A percentile compares a stretch with the other conserved stretches of the same genome.
phyloP scores from a whole-genome alignment of 2,113 vertebrate genomes.

The Ornithorhynchus anatinus region DNA sequence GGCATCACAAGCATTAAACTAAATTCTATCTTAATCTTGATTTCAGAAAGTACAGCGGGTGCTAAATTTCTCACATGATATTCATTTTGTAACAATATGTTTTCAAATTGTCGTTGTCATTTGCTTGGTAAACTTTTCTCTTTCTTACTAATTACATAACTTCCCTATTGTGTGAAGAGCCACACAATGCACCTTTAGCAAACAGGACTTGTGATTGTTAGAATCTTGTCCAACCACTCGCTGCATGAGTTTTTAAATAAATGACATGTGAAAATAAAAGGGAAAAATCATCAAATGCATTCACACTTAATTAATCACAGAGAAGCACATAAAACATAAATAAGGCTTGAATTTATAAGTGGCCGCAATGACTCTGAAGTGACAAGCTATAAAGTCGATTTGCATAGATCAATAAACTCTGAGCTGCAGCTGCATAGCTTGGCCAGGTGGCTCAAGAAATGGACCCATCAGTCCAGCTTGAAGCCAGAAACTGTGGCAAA shows the following conservation, averaged over 20 bases:
- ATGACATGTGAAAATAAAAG: conserved; percentile 11
- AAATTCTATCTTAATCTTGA: conserved; percentile 4
- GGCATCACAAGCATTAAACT: conserved; percentile 2
- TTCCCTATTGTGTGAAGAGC: conserved; percentile 12
- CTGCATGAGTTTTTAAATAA: not conserved
- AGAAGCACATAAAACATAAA: not conserved
- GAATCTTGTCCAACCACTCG: not conserved
- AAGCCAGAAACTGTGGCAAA: not conserved
- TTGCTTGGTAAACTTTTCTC: conserved; percentile 12
- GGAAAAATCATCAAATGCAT: conserved; percentile 22
- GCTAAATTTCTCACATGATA: not conserved
- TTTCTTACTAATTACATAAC: conserved; percentile 8
- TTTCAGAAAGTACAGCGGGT: not conserved
- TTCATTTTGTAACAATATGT: not conserved
- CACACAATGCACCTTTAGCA: not conserved
- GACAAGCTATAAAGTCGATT: conserved; percentile 6
- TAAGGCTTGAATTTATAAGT: not conserved
- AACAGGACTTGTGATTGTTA: conserved; percentile 1
- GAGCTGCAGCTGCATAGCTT: conserved; percentile 12
- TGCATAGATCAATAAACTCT: conserved; percentile 2
- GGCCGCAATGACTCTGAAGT: conserved; percentile 5
- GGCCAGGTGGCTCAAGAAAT: conserved; percentile 26
- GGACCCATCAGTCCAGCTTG: not conserved
- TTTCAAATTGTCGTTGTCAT: not conserved
- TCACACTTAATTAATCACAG: conserved; percentile 18